Base-by-base conservation (phyloP, 2,888 invertebrate species). In the Agonopterix heracliana region DNA sequence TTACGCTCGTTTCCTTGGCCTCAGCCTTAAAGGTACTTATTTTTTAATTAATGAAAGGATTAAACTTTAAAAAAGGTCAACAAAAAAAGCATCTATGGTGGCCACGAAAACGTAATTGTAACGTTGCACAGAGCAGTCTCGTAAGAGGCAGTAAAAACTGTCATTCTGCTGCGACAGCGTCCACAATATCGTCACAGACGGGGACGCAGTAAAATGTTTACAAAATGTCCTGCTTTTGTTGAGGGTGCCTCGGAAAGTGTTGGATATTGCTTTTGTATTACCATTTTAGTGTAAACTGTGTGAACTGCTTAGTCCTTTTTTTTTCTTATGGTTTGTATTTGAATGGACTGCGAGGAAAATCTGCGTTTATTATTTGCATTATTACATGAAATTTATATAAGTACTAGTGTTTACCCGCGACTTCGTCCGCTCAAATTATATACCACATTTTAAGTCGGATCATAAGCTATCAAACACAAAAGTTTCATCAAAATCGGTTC, bases 171-270 rank as follows among this genome's bases (percentile, higher is more conserved):
- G 66, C 77, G 74, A 74, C 75, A 78, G 76, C 78, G 74, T 70
- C 77, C 80, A 80, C 82, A 84, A 83, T 83, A 82, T 74, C 76
- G 83, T 76, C 81, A 76, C 86, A 85, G 83, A 69, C 83, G 72
- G 85, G 76, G 77, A 64, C 78, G 82, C 74, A 82, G 78, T 86
- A 86, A 86, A 86, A 86, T 83, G 84, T 79, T 82, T 81, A 83
- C 85, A 82, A 84, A 84, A 84, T 81, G 77, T 81, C 74, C 75
- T 71, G 73, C 78, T 80, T 78, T 75, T 74, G 76, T 79, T 75
- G 74, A 69, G 72, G 35, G 68, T 66, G 67, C 67, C 68, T 61
- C 68, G 71, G 65, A 61, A 68, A 73, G 67, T 72, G 69, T 72
- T 70, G 60, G 75, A 74, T 78, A 80, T 82, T 80, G 79, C 77